phyloP scores from a whole-genome alignment of 2,888 invertebrate species.

The Melipona bicolor region DNA sequence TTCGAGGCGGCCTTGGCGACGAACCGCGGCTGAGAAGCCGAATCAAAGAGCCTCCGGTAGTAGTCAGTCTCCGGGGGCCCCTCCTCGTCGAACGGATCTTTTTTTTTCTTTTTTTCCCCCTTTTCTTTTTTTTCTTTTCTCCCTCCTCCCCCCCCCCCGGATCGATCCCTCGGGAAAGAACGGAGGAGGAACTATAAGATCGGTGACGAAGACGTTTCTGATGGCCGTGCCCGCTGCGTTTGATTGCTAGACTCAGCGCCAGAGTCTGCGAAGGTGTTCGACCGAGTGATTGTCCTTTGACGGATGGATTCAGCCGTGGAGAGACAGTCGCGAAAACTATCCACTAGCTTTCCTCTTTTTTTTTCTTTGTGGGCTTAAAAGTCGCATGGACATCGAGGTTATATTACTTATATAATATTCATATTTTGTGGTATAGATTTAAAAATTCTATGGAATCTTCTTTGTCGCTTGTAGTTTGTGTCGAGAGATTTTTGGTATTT shows the following conservation, averaged over 20 bases:
- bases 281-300: conserved; percentile 7
- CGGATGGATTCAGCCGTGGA: neutral
- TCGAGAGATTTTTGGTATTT: no score
- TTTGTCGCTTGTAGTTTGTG: no score
- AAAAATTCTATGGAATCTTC: no score
- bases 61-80: conserved; percentile 62
- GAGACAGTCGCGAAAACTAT: neutral
- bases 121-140: no score
- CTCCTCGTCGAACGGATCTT: conserved; percentile 42
- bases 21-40: conserved; percentile 71
- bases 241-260: conserved; percentile 13
- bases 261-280: neutral
- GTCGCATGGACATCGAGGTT: no score
- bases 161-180: conserved; percentile 36
- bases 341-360: accelerated
- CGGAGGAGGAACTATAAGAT: conserved; percentile 10
- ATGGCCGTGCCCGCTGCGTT: conserved; percentile 19
- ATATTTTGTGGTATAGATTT: no score
- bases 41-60: conserved; percentile 68
- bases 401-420: no score
- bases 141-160: neutral
- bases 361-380: neutral
- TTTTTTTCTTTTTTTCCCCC: conserved; percentile 4
- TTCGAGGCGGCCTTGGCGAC: conserved; percentile 82
- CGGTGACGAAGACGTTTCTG: conserved; percentile 51